A percentile compares a stretch with the other conserved stretches of the same genome.
Evolutionary conservation across 2,888 invertebrate genomes (phyloP).

Genomic region (Apeira syringaria): DNA sequence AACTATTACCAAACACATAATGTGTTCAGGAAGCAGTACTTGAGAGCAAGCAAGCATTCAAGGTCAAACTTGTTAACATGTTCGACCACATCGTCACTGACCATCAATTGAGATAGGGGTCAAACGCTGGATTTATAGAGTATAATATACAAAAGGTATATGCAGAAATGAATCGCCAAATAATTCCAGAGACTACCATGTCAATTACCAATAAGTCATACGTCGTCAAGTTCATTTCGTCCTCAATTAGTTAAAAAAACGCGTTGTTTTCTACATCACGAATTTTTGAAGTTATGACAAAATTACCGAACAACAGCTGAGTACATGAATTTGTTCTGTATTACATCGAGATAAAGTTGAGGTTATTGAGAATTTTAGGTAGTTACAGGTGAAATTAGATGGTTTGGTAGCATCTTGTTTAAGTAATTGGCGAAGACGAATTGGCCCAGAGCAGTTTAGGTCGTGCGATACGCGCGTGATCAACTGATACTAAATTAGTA

Average conservation of each 20-base stretch:
- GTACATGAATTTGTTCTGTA: slow-evolving; percentile 11
- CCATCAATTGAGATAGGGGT: too few species aligned
- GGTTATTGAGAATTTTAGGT: slow-evolving; percentile 2
- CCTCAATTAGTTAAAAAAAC: slow-evolving; percentile 10
- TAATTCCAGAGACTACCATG: too few species aligned
- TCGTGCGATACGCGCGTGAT: slow-evolving; percentile 6
- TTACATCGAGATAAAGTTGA: slow-evolving; percentile 3
- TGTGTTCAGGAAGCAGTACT: too few species aligned
- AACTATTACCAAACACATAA: too few species aligned
- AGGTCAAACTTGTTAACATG: too few species aligned
- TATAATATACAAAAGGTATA: too few species aligned
- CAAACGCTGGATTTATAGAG: too few species aligned
- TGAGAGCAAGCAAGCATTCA: too few species aligned
- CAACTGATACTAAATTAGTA: slow-evolving; percentile 7
- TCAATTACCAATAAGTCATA: slow-evolving; percentile 25
- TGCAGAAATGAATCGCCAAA: not conserved
- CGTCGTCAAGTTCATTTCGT: slow-evolving; percentile 15
- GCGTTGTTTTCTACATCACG: slow-evolving; percentile 26
- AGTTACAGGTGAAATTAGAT: slow-evolving; percentile 16
- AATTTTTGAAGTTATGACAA: slow-evolving; percentile 18
- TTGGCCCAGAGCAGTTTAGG: slow-evolving; percentile 28
- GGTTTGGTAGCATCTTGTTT: slow-evolving; percentile 46
- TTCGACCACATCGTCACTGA: too few species aligned
- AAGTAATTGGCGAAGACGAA: slow-evolving; percentile 56
- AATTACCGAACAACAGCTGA: slow-evolving; percentile 5